Base-by-base conservation (phyloP, 2,888 invertebrate genomes). In the Chromoteleia sp. region DNA sequence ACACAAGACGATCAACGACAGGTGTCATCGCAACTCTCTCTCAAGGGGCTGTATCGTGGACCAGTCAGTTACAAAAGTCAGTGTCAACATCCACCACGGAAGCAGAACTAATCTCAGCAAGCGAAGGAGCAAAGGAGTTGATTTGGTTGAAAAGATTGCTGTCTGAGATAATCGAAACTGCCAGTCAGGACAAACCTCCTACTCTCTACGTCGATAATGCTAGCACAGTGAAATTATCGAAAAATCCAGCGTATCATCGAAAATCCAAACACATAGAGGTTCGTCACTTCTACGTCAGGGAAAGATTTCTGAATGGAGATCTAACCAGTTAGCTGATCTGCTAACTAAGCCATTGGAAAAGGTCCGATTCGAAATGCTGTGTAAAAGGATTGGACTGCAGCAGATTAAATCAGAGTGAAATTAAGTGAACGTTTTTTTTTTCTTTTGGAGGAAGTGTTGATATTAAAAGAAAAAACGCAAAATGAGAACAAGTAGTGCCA, bases 261-360 rank as follows among this genome's bases (percentile, higher is more conserved):
- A 12, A 1, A 7, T 12, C 14, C 3, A 50, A 50, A 25, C 50
- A 50, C 5, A 25, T 50, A 0, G 50, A 50, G 6, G 50, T 50
- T 3, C 15, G 17, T 1, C n/a, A 50, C 14, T 4, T 14, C 12
- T 50, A 14, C 14, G 25, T 50, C 4, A 12, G 50, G 0, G 50
- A 50, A 12, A 85, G 85, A 67, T 73, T 85, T 15, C 50, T 75
- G 14, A 75, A 80, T 63, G 76, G 76, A 52, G 76, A 76, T 61
- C 52, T 87, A 8, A 85, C 1, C 86, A 86, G 70, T 65, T 85
- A 12, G 85, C 86, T 56, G 86, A 87, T 68, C 80, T 85, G 0
- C 81, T 88, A 83, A 86, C 85, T 30, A 88, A 88, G 63, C 83
- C 84, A 41, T 48, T 81, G 8, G 36, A 50, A 1, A 14, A 39